Percentiles rank a stretch among this genome's conserved stretches.
Evolutionary conservation across 2,888 invertebrate genomes (phyloP).

Genomic region (Drosophila anomalata): DNA sequence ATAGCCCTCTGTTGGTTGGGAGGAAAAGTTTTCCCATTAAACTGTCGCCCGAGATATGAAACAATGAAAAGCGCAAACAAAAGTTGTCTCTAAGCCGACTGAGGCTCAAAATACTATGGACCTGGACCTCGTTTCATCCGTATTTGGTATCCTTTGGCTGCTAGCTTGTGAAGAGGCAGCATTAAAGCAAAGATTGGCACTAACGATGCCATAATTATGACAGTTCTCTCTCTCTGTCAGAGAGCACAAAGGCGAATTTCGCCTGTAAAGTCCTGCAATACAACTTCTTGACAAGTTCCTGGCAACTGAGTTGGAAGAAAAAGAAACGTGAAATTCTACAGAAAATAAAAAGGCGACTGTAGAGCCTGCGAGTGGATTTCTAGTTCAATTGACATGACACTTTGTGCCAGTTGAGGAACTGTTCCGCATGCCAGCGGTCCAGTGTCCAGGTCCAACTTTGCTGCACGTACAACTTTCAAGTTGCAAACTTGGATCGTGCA

Average conservation of each 20-base stretch:
- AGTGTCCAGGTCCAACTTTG: constrained; percentile 31
- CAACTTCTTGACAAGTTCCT: constrained; percentile 28
- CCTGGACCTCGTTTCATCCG: neutral
- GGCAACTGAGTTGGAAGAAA: constrained; percentile 11
- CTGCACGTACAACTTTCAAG: constrained; percentile 42
- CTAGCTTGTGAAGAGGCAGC: constrained; percentile 19
- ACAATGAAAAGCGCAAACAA: constrained; percentile 40
- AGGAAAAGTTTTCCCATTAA: constrained; percentile 80
- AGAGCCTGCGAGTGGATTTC: constrained; percentile 62
- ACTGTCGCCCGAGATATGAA: constrained; percentile 63
- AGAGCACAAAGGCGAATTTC: constrained; percentile 1
- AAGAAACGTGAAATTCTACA: neutral
- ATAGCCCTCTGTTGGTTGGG: constrained; percentile 23
- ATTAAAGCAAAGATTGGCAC: constrained; percentile 35
- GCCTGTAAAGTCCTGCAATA: constrained; percentile 18
- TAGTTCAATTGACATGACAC: constrained; percentile 77
- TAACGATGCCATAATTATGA: constrained; percentile 58
- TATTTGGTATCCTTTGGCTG: constrained; percentile 19
- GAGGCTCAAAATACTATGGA: constrained; percentile 22
- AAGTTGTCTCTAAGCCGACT: constrained; percentile 25
- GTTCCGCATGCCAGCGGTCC: constrained; percentile 56
- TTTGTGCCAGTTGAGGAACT: constrained; percentile 71
- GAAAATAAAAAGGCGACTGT: constrained; percentile 17
- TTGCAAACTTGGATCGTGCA: constrained; percentile 43
- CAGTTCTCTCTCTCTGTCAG: constrained; percentile 19